Percentiles rank a stretch among this genome's conserved stretches.
Evolutionary conservation across 35 echinoderm and acorn worm genomes (phyloP).

Genomic region (Apostichopus parvimensis): DNA sequence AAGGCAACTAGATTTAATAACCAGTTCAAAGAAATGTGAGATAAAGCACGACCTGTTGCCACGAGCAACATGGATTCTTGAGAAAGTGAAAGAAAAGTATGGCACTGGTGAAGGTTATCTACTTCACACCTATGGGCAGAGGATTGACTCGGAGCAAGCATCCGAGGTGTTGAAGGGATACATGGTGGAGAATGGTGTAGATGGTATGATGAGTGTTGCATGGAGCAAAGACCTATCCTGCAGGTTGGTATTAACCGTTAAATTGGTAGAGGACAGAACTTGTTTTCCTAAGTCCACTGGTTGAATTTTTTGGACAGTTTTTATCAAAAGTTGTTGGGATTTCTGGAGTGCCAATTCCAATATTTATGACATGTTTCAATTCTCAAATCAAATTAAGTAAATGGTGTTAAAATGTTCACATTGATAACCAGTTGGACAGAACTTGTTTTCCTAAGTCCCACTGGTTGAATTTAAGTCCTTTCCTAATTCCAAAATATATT

Average conservation of each 20-base stretch:
- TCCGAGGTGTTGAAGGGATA: conserved; percentile 61
- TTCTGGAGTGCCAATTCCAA: too few species aligned
- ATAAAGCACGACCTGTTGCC: conserved; percentile 72
- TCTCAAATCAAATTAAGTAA: too few species aligned
- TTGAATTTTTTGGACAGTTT: too few species aligned
- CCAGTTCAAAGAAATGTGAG: conserved; percentile 55
- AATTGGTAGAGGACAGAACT: too few species aligned
- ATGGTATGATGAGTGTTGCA: conserved; percentile 74
- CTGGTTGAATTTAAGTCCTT: too few species aligned
- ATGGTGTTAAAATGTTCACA: too few species aligned
- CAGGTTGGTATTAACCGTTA: conserved; percentile 57
- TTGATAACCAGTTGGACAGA: too few species aligned
- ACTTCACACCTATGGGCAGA: conserved; percentile 65
- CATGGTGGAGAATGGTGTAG: conserved; percentile 68
- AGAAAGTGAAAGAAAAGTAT: conserved; percentile 74
- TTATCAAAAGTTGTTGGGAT: too few species aligned
- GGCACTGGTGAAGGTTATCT: conserved; percentile 71
- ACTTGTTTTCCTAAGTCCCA: too few species aligned
- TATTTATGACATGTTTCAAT: too few species aligned
- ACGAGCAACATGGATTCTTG: conserved; percentile 74
- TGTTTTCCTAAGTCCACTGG: too few species aligned
- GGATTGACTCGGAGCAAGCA: conserved; percentile 66
- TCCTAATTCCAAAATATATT: too few species aligned
- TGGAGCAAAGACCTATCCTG: conserved; percentile 95
- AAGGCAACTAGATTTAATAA: conserved; percentile 35